Evolutionary conservation across 2,888 invertebrate species (phyloP).

Genomic region (Leptarthrus brevirostris): DNA sequence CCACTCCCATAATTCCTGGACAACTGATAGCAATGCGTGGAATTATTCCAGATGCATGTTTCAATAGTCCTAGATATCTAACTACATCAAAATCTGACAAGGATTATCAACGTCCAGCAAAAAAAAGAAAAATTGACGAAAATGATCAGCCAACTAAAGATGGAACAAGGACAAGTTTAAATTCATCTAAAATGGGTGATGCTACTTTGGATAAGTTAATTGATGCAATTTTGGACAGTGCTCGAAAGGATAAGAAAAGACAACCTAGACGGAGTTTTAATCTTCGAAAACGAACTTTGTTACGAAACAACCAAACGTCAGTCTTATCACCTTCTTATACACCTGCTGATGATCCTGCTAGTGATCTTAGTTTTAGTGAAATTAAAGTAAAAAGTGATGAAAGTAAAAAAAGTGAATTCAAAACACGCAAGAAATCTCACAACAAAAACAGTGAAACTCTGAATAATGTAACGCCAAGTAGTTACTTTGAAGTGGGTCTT

Average conservation of each 20-base stretch:
- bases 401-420: not conserved
- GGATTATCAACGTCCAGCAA: not conserved
- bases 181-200: constrained; percentile 64
- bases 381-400: not conserved
- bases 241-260: constrained; percentile 61
- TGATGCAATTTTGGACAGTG: constrained; percentile 66
- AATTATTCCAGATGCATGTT: constrained; percentile 62
- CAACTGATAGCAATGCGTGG: constrained; percentile 63
- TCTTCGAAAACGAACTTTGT: constrained; percentile 61
- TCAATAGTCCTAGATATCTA: constrained; percentile 63
- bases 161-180: constrained; percentile 50
- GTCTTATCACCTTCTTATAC: constrained; percentile 64
- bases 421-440: constrained; percentile 57
- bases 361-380: constrained; percentile 62
- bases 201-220: constrained; percentile 65
- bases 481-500: constrained; percentile 64
- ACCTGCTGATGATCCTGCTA: constrained; percentile 65
- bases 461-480: constrained; percentile 51
- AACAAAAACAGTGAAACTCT: constrained; percentile 50
- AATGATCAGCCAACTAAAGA: not conserved
- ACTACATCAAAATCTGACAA: constrained; percentile 49
- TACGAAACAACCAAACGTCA: constrained; percentile 60
- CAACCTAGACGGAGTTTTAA: constrained; percentile 62
- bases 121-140: constrained; percentile 6
- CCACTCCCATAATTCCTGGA: constrained; percentile 60